A percentile compares a stretch with the other conserved stretches of the same genome.
Evolutionary conservation across 2,888 invertebrate genomes (phyloP).

Genomic region (Spatulosminthurus flaviceps): DNA sequence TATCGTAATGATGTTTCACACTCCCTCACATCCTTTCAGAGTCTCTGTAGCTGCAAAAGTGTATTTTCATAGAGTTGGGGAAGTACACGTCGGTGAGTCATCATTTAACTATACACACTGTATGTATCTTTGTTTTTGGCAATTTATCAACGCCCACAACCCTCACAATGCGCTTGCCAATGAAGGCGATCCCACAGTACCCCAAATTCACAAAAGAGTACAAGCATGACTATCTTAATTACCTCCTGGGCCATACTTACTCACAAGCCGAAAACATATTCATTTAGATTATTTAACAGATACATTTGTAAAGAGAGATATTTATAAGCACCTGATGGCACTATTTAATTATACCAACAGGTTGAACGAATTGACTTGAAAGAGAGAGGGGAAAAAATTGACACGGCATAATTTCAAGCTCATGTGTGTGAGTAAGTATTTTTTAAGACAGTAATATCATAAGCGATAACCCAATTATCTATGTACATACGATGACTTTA

Average conservation of each 20-base stretch:
- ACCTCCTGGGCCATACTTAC: too few species aligned
- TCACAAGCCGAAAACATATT: not conserved
- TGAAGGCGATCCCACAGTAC: not conserved
- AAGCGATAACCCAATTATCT: not conserved
- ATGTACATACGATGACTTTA: not conserved
- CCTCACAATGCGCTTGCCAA: not conserved
- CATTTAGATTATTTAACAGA: not conserved
- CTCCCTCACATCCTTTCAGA: too few species aligned
- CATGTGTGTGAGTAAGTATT: conserved; percentile 2
- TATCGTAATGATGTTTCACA: too few species aligned
- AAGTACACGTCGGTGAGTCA: not conserved
- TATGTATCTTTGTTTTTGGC: conserved; percentile 30
- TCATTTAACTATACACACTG: too few species aligned
- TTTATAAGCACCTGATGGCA: not conserved
- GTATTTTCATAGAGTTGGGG: not conserved
- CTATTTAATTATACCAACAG: not conserved
- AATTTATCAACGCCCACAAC: conserved; percentile 5
- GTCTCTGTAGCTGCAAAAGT: too few species aligned
- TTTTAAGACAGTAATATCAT: not conserved
- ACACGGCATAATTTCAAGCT: not conserved
- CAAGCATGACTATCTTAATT: not conserved
- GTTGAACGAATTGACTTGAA: not conserved
- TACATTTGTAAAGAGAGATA: not conserved
- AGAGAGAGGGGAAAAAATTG: not conserved
- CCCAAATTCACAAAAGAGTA: not conserved